A percentile compares a stretch with the other conserved stretches of the same genome.
Evolutionary conservation across 1,140 invertebrate genomes (phyloP).

Genomic region (Arctopsyche grandis): DNA sequence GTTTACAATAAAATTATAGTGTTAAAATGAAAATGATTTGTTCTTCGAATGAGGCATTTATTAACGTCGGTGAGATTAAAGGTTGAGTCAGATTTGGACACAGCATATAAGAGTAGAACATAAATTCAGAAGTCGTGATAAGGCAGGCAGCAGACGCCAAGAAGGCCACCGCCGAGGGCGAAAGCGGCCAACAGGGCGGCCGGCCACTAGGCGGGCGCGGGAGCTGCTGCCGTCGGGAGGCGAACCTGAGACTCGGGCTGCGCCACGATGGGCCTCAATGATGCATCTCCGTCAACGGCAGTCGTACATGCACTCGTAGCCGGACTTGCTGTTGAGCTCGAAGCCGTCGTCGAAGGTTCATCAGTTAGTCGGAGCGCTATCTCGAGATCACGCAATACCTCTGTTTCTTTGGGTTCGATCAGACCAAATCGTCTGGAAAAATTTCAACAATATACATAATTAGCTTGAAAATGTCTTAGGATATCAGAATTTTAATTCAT

Average conservation of each 20-base stretch:
- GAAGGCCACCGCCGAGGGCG: conserved; percentile 47
- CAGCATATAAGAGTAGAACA: background rate
- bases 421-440: conserved; percentile 87
- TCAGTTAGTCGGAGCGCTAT: conserved; percentile 74
- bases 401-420: conserved; percentile 95
- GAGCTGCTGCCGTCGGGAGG: conserved; percentile 56
- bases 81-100: background rate
- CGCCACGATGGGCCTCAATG: conserved; percentile 61
- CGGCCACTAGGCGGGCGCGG: conserved; percentile 54
- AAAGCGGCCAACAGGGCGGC: conserved; percentile 52
- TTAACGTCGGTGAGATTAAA: too few species aligned
- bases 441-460: conserved; percentile 5
- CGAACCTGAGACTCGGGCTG: conserved; percentile 61
- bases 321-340: background rate
- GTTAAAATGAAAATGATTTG: too few species aligned
- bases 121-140: conserved; percentile 52
- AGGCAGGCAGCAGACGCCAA: conserved; percentile 52
- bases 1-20: too few species aligned
- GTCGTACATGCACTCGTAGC: conserved; percentile 54
- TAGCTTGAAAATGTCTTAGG: background rate
- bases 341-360: conserved; percentile 56
- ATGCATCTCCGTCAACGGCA: conserved; percentile 60
- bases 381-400: conserved; percentile 89
- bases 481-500: background rate
- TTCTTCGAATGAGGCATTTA: too few species aligned